These are phyloP conservation scores for Lepidurus packardi DNA, from an alignment of 1,140 invertebrate genomes.

Conservation along the genomic window DNA sequence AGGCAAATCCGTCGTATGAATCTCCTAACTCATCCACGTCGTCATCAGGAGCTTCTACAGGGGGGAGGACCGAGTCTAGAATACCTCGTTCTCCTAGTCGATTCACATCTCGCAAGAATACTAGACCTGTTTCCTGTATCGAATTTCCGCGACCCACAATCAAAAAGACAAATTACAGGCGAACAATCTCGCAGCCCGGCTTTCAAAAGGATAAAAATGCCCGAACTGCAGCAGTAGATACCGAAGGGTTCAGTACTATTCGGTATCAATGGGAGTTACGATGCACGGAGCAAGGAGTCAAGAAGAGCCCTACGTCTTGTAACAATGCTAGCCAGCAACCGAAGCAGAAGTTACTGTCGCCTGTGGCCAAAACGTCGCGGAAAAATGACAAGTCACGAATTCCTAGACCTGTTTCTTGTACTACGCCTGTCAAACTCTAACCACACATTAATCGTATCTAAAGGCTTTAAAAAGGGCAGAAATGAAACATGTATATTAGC, in stretches of 20 bases:
- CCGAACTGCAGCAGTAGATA: constrained; percentile 14
- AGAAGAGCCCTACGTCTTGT: background rate
- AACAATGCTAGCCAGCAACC: background rate
- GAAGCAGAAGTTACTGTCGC: background rate
- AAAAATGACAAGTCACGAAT: constrained; percentile 32
- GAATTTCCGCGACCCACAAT: background rate
- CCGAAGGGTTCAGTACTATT: constrained; percentile 31
- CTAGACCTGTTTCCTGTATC: background rate
- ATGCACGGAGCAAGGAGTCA: constrained; percentile 26
- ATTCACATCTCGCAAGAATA: background rate
- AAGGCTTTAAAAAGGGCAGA: background rate
- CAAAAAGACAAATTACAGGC: constrained; percentile 17
- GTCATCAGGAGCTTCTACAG: constrained; percentile 20
- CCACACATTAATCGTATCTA: constrained; percentile 10
- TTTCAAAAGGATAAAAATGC: background rate
- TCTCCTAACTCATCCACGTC: constrained; percentile 5
- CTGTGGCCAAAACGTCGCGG: constrained; percentile 1
- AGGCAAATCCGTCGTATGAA: background rate
- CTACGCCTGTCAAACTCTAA: constrained; percentile 10
- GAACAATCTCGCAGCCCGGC: constrained; percentile 26
- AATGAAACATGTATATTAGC: background rate
- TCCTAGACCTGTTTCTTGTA: constrained; percentile 31
- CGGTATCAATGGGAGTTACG: constrained; percentile 33
- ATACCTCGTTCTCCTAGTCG: background rate
- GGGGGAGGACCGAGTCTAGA: background rate